Evolutionary conservation across 2,888 invertebrate genomes (phyloP).

Genomic region (Diadegma fenestrale): DNA sequence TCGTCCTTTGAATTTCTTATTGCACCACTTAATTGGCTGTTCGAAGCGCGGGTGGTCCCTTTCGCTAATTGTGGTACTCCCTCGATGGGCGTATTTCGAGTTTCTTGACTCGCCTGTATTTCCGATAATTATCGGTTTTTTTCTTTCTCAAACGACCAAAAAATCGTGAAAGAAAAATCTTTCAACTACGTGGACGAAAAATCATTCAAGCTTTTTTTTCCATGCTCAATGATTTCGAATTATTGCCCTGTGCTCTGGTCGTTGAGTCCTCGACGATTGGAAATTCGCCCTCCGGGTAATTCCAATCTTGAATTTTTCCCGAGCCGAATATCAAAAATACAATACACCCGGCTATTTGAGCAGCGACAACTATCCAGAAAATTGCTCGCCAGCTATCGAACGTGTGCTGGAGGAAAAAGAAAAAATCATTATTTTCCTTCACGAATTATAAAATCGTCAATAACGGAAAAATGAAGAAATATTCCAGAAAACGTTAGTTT

Average conservation of each 20-base stretch:
- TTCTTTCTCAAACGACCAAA: neutral
- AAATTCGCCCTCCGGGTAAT: conserved; percentile 72
- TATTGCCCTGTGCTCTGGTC: neutral
- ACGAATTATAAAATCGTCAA: neutral
- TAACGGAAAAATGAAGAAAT: neutral
- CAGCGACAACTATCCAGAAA: conserved; percentile 78
- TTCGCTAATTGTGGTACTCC: conserved; percentile 58
- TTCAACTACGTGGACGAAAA: neutral
- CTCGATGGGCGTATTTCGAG: conserved; percentile 25
- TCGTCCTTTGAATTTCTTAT: conserved; percentile 60
- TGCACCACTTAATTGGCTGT: conserved; percentile 73
- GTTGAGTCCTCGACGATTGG: conserved; percentile 33
- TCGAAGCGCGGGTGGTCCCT: conserved; percentile 72
- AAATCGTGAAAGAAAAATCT: neutral
- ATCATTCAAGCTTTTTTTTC: conserved; percentile 24
- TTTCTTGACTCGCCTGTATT: neutral
- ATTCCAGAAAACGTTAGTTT: too few species aligned
- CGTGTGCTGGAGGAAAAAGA: conserved; percentile 76
- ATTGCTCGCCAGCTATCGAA: conserved; percentile 79
- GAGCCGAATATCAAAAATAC: conserved; percentile 79
- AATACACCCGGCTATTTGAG: conserved; percentile 77
- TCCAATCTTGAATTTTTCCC: conserved; percentile 82
- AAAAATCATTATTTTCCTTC: neutral
- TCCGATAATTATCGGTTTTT: neutral
- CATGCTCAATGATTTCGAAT: neutral